Conservation (phyloP, 2,113 vertebrate genomes). For the pig (Sus scrofa) region T2T-Sscrofa CM000824.6:145517001-145517500, state of each 20-base stretch:
- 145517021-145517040: constrained; percentile 15
- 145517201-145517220: too few species aligned
- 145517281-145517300: not conserved
- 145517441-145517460: not conserved
- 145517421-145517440: not conserved
- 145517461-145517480: constrained; percentile 6
- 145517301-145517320: constrained; percentile 30
- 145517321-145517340: not conserved
- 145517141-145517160: too few species aligned
- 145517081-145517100: not conserved
- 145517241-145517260: constrained; percentile 39
- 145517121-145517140: too few species aligned
- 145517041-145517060: not conserved
- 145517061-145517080: not conserved
- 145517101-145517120: too few species aligned
- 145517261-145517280: not conserved
- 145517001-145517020: constrained; percentile 26
- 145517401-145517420: not conserved
- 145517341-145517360: not conserved
- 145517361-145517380: not conserved
- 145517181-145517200: too few species aligned
- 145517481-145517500: too few species aligned
- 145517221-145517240: not conserved
- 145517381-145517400: not conserved
- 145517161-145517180: too few species aligned